Base-by-base conservation (phyloP, 2,113 vertebrate species). In the Rhodinocichla rosea region DNA sequence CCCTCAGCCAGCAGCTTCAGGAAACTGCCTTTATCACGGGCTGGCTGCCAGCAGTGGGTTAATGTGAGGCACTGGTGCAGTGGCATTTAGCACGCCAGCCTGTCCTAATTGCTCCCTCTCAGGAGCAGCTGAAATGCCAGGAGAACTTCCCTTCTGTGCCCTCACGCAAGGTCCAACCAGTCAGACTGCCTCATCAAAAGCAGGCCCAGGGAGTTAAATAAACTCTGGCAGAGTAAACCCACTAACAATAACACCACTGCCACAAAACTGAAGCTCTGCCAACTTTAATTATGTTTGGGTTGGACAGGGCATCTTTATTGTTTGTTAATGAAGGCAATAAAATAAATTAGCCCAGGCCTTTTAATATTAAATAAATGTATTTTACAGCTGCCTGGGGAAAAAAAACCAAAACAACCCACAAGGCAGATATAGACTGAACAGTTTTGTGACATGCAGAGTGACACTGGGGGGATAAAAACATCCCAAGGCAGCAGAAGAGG, bases 81-180 rank as follows among this genome's bases (percentile, higher is more conserved):
- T 64, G 18, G 68, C 44, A 8, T 24, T 47, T 44, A 64, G 87
- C 80, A 90, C 30, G 52, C 73, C 69, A 92, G 49, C 6, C 86
- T 91, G 87, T 76, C 94, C 94, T 91, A 95, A 97, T 92, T 97
- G 95, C 81, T 97, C 83, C 93, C 90, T 77, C 79, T 91, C 87
- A 94, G 82, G 82, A 96, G 90, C 52, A 23, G 85, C 56, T 82
- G 27, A 33, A 59, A 83, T 47, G 52, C 81, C 89, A 76, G 84
- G 70, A 95, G 80, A 88, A 74, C 89, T 95, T 95, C 96, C 96
- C 96, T 84, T 90, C 93, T 82, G 52, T 5, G 59, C 92, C 97
- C 97, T 98, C 97, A 98, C 96, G 96, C 97, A 93, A 98, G 94
- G 98, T 83, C 96, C 96, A 97, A 98, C 98, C 96, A 97, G 98